Conservation (phyloP, 2,113 vertebrate genomes). For the Promerops cafer region DNA sequence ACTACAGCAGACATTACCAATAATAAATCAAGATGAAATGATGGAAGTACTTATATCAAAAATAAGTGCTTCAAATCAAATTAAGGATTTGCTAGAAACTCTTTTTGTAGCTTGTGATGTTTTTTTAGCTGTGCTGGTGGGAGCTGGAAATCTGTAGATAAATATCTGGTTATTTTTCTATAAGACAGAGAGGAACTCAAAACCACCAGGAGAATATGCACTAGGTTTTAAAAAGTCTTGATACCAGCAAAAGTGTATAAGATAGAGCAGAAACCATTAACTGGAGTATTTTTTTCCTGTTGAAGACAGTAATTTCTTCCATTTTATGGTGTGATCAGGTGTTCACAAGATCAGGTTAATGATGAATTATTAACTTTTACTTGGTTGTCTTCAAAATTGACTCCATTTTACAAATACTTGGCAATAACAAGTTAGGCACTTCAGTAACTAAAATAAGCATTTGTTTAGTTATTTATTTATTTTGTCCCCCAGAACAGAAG, state of each 20-base stretch:
- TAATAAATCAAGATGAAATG: neutral
- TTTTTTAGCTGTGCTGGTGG: neutral
- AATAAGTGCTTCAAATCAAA: neutral
- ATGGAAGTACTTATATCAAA: neutral
- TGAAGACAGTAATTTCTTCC: neutral
- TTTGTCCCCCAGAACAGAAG: neutral
- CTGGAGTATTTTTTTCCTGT: neutral
- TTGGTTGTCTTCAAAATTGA: neutral
- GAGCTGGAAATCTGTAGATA: neutral
- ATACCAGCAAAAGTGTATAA: neutral
- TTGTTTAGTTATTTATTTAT: neutral
- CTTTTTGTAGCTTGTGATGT: neutral
- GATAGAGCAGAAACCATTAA: neutral
- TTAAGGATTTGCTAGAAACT: neutral
- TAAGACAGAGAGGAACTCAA: neutral
- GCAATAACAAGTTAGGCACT: neutral
- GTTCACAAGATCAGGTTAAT: neutral
- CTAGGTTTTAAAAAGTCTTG: neutral
- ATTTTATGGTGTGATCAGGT: neutral
- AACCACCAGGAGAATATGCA: neutral
- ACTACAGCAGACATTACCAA: neutral
- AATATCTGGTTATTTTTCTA: neutral
- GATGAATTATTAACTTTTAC: neutral
- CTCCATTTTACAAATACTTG: neutral
- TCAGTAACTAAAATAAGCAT: neutral